Conservation (phyloP, 1,140 invertebrate species). For the Phymastichus coffea region DNA sequence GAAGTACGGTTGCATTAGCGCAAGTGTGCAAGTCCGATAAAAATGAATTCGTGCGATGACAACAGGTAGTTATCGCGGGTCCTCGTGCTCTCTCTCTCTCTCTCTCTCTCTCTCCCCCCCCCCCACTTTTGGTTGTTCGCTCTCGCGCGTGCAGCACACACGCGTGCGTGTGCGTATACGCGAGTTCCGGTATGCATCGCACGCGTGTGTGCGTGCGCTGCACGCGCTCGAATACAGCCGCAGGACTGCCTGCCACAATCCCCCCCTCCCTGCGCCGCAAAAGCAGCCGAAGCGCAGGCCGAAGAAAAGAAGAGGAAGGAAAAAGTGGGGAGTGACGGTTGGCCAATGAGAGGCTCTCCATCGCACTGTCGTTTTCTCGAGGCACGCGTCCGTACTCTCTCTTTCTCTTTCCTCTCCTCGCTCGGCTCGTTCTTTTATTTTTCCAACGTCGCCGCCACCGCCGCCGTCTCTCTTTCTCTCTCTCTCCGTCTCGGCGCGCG, state of each 20-base stretch:
- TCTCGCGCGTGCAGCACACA: conserved; percentile 31
- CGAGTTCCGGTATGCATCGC: conserved; percentile 28
- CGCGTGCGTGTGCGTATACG: conserved; percentile 34
- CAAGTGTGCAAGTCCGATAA: no score
- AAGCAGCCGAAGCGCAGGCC: conserved; percentile 25
- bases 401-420: conserved; percentile 15
- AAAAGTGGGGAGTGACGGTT: conserved; percentile 34
- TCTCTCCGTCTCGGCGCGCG: neutral
- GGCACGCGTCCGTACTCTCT: conserved; percentile 6
- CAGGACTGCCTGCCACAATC: conserved; percentile 36
- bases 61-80: conserved; percentile 46
- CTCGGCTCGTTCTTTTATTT: conserved; percentile 15
- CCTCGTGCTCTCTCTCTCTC: no score
- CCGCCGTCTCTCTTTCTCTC: neutral
- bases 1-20: no score
- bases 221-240: conserved; percentile 30
- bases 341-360: conserved; percentile 30
- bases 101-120: conserved; percentile 28
- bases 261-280: conserved; percentile 35
- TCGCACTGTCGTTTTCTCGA: conserved; percentile 8
- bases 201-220: conserved; percentile 26
- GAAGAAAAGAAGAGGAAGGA: no score
- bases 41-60: conserved; percentile 45
- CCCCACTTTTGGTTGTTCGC: conserved; percentile 23
- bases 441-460: conserved; percentile 10